Evolutionary conservation across 2,113 vertebrate genomes (phyloP).

Genomic region (Erythrolamprus reginae): DNA sequence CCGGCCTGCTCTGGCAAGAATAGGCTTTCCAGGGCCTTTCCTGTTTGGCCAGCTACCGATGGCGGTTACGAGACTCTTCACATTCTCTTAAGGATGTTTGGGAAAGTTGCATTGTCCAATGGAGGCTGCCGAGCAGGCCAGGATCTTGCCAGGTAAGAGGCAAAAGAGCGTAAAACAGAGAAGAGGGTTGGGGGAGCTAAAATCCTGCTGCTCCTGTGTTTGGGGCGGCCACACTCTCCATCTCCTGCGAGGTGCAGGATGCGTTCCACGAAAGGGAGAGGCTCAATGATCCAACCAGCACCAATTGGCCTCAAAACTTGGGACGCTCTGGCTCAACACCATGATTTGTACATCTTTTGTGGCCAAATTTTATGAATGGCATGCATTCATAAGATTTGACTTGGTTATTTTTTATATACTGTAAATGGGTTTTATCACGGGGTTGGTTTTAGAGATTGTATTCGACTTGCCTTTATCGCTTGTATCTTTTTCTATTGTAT

Average conservation of each 20-base stretch:
- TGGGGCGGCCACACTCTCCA: neutral
- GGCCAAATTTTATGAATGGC: too few relatives aligned
- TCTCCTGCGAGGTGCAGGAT: neutral
- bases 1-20: too few relatives aligned
- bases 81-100: neutral
- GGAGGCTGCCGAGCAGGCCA: neutral
- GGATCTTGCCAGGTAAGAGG: neutral
- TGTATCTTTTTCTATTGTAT: too few relatives aligned
- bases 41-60: neutral
- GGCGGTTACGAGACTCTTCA: rapidly evolving
- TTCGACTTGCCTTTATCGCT: too few relatives aligned
- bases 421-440: too few relatives aligned
- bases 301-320: neutral
- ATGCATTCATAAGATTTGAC: too few relatives aligned
- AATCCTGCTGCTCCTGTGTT: neutral
- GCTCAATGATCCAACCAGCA: neutral
- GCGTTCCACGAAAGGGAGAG: neutral
- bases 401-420: too few relatives aligned
- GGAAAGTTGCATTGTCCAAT: neutral
- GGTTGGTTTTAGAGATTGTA: too few relatives aligned
- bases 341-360: too few relatives aligned
- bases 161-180: neutral
- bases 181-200: neutral
- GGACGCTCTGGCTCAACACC: neutral
- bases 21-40: neutral